Evolutionary conservation across 2,797 vertebrate species (phyloP).

Genomic region (Anguilla pacifica): DNA sequence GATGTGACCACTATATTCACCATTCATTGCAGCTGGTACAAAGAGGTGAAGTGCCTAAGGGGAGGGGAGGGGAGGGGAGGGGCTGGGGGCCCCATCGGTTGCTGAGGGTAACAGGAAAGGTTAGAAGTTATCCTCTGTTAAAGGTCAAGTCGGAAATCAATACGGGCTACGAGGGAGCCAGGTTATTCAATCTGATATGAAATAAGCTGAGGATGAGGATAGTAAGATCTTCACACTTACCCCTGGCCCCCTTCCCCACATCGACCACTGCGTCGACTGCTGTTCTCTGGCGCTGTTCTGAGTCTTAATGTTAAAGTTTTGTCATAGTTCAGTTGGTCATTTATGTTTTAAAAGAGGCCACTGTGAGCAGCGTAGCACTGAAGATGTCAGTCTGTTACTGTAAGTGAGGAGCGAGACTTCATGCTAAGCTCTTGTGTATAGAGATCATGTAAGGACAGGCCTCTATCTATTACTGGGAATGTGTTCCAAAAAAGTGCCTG

Average conservation of each 20-base stretch:
- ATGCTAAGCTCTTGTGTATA: conserved; percentile 2
- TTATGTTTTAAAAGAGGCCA: background rate
- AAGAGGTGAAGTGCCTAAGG: conserved; percentile 24
- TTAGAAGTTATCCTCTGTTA: conserved; percentile 59
- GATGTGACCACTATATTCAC: conserved; percentile 46
- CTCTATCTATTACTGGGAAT: conserved; percentile 49
- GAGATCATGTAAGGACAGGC: conserved; percentile 41
- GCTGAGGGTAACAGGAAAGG: conserved; percentile 53
- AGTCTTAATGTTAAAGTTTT: background rate
- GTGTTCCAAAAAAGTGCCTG: background rate
- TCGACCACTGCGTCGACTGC: background rate
- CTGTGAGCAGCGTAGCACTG: background rate
- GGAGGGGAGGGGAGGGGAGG: background rate
- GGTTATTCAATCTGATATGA: conserved; percentile 20
- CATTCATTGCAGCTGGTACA: conserved; percentile 26
- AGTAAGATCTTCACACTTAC: background rate
- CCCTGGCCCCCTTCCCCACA: background rate
- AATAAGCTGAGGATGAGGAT: background rate
- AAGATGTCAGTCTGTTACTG: background rate
- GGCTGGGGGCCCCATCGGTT: conserved; percentile 22
- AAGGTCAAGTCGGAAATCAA: conserved; percentile 49
- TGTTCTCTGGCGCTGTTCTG: background rate
- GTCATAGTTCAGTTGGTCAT: background rate
- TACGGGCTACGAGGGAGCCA: background rate
- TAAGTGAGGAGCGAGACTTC: background rate